Conservation (phyloP, 2,113 vertebrate species). For the Sorex araneus region DNA sequence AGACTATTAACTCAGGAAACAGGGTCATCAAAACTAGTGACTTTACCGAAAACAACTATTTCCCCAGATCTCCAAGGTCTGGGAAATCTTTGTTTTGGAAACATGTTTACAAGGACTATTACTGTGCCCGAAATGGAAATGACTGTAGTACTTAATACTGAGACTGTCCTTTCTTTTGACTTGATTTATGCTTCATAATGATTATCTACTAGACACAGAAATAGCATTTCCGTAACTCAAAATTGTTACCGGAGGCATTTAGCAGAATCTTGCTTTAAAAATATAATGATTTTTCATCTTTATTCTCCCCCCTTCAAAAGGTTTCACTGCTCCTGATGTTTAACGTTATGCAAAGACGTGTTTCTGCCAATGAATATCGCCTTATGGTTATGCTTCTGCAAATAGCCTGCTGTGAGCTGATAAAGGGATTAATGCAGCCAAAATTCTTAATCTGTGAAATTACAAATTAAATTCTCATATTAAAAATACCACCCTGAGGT, state of each 20-base stretch:
- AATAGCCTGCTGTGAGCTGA: conserved; percentile 98
- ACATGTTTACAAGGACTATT: conserved; percentile 88
- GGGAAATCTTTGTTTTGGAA: conserved; percentile 88
- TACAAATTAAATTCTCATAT: conserved; percentile 97
- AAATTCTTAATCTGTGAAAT: conserved; percentile 97
- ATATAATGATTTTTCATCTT: conserved; percentile 94
- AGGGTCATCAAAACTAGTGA: conserved; percentile 64
- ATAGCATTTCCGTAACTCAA: conserved; percentile 89
- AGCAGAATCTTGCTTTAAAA: conserved; percentile 92
- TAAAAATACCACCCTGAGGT: conserved; percentile 96
- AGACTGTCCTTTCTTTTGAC: conserved; percentile 87
- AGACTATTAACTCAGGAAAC: conserved; percentile 72
- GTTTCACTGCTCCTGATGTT: conserved; percentile 92
- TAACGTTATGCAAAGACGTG: conserved; percentile 92
- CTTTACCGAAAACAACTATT: conserved; percentile 78
- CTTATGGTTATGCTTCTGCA: conserved; percentile 94
- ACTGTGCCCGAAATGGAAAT: conserved; percentile 85
- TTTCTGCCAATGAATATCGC: conserved; percentile 93
- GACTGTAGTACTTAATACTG: conserved; percentile 86
- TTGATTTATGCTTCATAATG: conserved; percentile 90
- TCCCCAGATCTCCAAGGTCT: conserved; percentile 76
- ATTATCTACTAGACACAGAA: conserved; percentile 93
- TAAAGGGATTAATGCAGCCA: conserved; percentile 98
- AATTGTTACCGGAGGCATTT: conserved; percentile 92
- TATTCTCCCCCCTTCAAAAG: conserved; percentile 94